phyloP scores from a whole-genome alignment of 2,797 vertebrate species.

The Sebastes ruberrimus region DNA sequence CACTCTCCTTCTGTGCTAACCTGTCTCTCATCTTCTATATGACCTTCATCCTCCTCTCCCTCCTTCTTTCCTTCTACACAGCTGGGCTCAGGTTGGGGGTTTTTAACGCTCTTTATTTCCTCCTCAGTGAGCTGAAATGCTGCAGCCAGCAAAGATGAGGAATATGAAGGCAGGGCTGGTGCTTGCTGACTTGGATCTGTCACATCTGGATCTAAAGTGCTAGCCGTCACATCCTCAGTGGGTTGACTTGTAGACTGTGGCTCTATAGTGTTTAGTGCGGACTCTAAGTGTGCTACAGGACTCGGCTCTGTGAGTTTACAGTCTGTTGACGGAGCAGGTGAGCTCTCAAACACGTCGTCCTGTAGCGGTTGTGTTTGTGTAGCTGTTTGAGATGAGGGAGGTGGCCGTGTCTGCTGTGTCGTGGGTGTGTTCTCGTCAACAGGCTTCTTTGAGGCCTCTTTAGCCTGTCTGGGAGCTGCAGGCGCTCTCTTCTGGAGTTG shows the following conservation, averaged over 20 bases:
- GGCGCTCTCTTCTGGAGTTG: constrained; percentile 23
- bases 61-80: constrained; percentile 20
- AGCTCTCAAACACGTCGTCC: constrained; percentile 23
- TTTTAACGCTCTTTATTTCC: background rate
- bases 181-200: constrained; percentile 39
- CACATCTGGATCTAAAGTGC: constrained; percentile 41
- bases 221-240: constrained; percentile 11
- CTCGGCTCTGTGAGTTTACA: constrained; percentile 34
- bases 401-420: constrained; percentile 19
- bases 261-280: constrained; percentile 17
- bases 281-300: constrained; percentile 28
- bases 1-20: constrained; percentile 5
- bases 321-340: constrained; percentile 32
- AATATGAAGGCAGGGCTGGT: constrained; percentile 46
- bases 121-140: constrained; percentile 15
- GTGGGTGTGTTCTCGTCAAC: background rate
- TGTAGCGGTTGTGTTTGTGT: constrained; percentile 41
- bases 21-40: constrained; percentile 3
- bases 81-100: background rate
- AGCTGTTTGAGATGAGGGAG: constrained; percentile 21
- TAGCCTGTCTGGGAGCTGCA: background rate
- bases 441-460: constrained; percentile 5
- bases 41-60: background rate
- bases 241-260: constrained; percentile 16
- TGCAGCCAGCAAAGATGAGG: constrained; percentile 15